phyloP scores from a whole-genome alignment of 2,797 vertebrate genomes.

The Sarcophilus harrisii region DNA sequence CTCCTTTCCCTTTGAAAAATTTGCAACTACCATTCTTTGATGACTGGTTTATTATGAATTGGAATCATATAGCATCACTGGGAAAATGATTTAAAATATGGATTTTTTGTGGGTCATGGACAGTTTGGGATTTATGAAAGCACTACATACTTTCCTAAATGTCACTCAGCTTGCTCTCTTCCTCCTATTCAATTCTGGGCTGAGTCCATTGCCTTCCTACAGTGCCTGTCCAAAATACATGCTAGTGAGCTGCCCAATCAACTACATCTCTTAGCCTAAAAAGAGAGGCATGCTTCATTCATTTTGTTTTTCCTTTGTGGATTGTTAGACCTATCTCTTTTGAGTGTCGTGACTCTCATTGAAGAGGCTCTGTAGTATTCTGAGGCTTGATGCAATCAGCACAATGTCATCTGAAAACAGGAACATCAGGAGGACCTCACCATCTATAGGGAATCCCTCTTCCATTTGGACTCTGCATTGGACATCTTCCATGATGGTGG shows the following conservation, averaged over 20 bases:
- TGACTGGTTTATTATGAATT: neutral
- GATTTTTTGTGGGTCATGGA: neutral
- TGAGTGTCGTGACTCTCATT: constrained; percentile 1
- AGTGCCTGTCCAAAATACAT: neutral
- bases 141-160: neutral
- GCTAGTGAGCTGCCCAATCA: neutral
- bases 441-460: constrained; percentile 1
- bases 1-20: neutral
- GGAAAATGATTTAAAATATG: neutral
- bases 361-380: constrained; percentile 3
- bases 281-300: neutral
- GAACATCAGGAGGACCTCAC: neutral
- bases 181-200: neutral
- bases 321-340: constrained; percentile 3
- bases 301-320: constrained; percentile 11
- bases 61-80: neutral
- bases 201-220: neutral
- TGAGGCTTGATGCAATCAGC: constrained; percentile 1
- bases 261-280: neutral
- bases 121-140: neutral
- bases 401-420: constrained; percentile 5
- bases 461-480: constrained; percentile 1
- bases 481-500: neutral
- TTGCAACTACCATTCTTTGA: neutral
- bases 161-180: neutral